Conservation (phyloP, 53 echinoderm and acorn worm species). For the Stichopus horrens region DNA sequence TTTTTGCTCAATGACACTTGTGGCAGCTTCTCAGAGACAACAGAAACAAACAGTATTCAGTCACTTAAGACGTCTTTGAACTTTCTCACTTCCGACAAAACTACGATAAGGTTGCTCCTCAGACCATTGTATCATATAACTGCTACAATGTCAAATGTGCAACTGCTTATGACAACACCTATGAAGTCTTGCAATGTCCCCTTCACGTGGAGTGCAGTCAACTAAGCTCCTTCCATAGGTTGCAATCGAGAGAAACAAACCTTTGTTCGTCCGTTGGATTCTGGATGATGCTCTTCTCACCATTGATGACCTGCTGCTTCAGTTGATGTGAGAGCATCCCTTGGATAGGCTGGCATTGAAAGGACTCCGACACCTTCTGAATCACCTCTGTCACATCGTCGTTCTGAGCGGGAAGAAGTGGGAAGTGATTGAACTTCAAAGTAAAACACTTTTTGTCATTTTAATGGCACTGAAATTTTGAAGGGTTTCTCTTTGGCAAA, state of each 20-base stretch:
- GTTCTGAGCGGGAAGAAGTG: conserved; percentile 53
- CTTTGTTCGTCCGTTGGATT: conserved; percentile 91
- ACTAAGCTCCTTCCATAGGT: too few relatives aligned
- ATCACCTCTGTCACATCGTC: conserved; percentile 86
- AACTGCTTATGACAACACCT: too few relatives aligned
- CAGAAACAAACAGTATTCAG: too few relatives aligned
- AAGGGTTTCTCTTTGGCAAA: background rate
- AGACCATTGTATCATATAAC: too few relatives aligned
- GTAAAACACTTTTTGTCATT: background rate
- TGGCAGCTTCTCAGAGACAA: too few relatives aligned
- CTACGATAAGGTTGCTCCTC: too few relatives aligned
- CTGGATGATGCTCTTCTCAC: conserved; percentile 96
- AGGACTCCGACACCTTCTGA: conserved; percentile 71
- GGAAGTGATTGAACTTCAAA: background rate
- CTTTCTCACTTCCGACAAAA: too few relatives aligned
- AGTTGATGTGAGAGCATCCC: conserved; percentile 98
- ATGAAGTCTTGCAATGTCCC: too few relatives aligned
- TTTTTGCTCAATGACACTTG: too few relatives aligned
- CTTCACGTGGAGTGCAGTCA: too few relatives aligned
- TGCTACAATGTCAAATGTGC: too few relatives aligned
- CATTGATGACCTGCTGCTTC: conserved; percentile 85
- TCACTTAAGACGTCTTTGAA: too few relatives aligned
- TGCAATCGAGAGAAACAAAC: conserved; percentile 30
- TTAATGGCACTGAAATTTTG: background rate
- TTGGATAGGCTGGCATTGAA: conserved; percentile 78